phyloP scores from a whole-genome alignment of 2,797 vertebrate genomes.

The Bovichtus variegatus region DNA sequence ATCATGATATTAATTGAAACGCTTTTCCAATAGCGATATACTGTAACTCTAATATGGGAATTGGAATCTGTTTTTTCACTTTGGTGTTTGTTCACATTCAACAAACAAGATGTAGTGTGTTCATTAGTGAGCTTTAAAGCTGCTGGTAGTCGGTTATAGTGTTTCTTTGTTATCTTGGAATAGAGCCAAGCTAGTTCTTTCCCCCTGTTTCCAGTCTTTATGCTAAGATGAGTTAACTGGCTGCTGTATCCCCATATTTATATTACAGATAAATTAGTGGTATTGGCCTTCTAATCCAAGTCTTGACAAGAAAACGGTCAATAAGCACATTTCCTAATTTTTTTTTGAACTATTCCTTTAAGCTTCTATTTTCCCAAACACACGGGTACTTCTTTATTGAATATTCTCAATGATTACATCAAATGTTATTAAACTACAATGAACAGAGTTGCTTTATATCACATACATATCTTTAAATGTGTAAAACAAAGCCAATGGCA shows the following conservation, averaged over 20 bases:
- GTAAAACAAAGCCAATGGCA: not conserved
- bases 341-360: not conserved
- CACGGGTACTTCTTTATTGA: not conserved
- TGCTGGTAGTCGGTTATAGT: not conserved
- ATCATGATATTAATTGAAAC: not conserved
- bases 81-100: not conserved
- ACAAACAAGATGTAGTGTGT: not conserved
- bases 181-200: no score
- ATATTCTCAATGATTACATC: not conserved
- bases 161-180: no score
- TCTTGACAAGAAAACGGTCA: not conserved
- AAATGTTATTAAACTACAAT: not conserved
- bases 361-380: not conserved
- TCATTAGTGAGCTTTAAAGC: not conserved
- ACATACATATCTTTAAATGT: not conserved
- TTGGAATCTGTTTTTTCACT: not conserved
- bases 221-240: no score
- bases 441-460: not conserved
- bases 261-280: not conserved
- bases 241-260: not conserved
- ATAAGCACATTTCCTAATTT: not conserved
- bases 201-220: no score
- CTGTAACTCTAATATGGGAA: not conserved
- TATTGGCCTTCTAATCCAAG: not conserved
- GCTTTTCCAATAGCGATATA: not conserved